Base-by-base conservation (phyloP, 2,797 vertebrate species). In the Meda fulgida region DNA sequence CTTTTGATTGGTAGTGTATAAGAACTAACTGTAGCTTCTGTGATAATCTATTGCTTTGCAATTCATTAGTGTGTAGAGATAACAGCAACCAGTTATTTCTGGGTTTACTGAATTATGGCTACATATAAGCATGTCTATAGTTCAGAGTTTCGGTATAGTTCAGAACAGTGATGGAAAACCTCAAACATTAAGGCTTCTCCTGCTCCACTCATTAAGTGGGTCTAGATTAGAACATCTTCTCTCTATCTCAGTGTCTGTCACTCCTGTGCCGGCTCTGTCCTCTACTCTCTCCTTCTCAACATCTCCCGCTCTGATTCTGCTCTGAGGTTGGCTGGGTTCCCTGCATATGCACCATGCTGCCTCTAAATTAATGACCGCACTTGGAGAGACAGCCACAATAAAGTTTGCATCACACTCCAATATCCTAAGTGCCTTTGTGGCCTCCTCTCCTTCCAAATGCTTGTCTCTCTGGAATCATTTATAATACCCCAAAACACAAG, bases 351-450 rank as follows among this genome's bases (percentile, higher is more conserved):
- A 92, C 93, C 92, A 92, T 92, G 92, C 92, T 93, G 92, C 92
- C 91, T 92, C 93, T 94, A 94, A 95, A 95, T 95, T 93, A 95
- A 96, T 95, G 94, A 95, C 95, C 94, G 95, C 94, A 95, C 94
- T 95, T 94, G 93, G 94, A 93, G 92, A 93, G 91, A 88, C 92
- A 91, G 93, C 94, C 93, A 95, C 93, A 92, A 94, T 95, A 95
- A 95, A 95, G 94, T 94, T 94, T 92, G 93, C 94, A 92, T 95
- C 94, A 92, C 79, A 92, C 93, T 95, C 93, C 94, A 96, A 96
- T 96, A 94, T 95, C 93, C 93, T 96, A 95, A 96, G 95, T 96
- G 95, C 94, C 95, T 94, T 91, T 93, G 93, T 93, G 91, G 92
- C 90, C 89, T 80, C 86, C 89, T 91, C 77, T 75, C 91, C 93